Conservation (phyloP, 2,888 invertebrate genomes). For the Pristionchus entomophagus region DNA sequence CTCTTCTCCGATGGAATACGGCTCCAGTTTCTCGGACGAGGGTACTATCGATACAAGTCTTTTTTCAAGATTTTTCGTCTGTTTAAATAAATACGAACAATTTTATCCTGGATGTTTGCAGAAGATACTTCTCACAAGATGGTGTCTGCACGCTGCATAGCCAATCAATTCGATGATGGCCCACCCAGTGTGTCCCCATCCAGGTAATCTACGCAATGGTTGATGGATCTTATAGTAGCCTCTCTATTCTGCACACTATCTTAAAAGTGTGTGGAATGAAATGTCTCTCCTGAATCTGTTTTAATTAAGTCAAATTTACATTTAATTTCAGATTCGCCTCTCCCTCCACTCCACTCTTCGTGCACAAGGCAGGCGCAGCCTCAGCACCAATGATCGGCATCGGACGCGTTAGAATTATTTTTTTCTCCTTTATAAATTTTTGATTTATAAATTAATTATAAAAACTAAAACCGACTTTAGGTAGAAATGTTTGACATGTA, state of each 20-base stretch:
- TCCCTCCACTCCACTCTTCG: background rate
- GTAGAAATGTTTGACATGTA: too few species aligned
- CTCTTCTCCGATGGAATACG: slow-evolving; percentile 12
- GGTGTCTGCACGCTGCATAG: background rate
- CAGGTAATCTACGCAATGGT: too few species aligned
- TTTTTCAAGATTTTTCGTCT: too few species aligned
- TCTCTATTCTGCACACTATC: background rate
- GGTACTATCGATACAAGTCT: background rate
- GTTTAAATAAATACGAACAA: too few species aligned
- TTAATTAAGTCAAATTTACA: background rate
- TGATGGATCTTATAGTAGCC: background rate
- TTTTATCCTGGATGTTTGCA: too few species aligned
- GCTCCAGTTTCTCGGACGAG: slow-evolving; percentile 10
- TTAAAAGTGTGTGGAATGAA: too few species aligned
- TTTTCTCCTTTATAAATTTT: too few species aligned
- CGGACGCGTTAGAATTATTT: background rate
- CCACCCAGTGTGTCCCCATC: background rate
- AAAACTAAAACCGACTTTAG: too few species aligned
- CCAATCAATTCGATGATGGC: background rate
- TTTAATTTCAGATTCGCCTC: background rate
- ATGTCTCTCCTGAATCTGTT: too few species aligned
- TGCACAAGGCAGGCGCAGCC: background rate
- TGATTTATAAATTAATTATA: background rate
- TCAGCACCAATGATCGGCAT: background rate
- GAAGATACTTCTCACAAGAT: background rate